Percentiles rank a stretch among this genome's conserved stretches.
phyloP scores from a whole-genome alignment of 2,888 invertebrate species.

The Reticulitermes lucifugus region DNA sequence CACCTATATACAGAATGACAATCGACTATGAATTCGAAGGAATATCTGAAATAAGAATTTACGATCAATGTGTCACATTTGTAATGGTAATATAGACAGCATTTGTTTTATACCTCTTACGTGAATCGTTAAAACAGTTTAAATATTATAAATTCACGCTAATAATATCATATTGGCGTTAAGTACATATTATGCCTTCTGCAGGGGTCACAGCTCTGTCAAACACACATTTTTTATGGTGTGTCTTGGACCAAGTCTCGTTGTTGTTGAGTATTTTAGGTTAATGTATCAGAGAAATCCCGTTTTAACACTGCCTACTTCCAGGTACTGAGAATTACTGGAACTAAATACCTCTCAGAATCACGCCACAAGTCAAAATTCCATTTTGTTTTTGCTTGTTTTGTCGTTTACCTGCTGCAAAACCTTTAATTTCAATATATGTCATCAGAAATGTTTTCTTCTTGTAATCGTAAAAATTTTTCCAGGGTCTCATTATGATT shows the following conservation, averaged over 20 bases:
- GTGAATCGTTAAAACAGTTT: no score
- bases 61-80: not conserved
- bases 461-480: not conserved
- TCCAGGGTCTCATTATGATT: not conserved
- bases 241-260: no score
- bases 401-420: not conserved
- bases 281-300: not conserved
- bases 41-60: not conserved
- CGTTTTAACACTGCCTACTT: not conserved
- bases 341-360: not conserved
- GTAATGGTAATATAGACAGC: not conserved
- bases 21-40: not conserved
- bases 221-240: no score
- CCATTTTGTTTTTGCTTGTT: not conserved
- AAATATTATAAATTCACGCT: no score
- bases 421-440: not conserved
- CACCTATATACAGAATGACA: constrained; percentile 5
- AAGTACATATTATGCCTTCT: no score
- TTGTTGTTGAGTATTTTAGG: not conserved
- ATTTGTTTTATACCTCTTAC: not conserved
- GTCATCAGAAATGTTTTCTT: not conserved
- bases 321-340: not conserved
- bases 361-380: not conserved
- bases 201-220: no score
- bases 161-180: not conserved